Percentiles rank a stretch among this genome's conserved stretches.
Evolutionary conservation across 1,140 invertebrate species (phyloP).

Genomic region (Meloidogyne exigua): DNA sequence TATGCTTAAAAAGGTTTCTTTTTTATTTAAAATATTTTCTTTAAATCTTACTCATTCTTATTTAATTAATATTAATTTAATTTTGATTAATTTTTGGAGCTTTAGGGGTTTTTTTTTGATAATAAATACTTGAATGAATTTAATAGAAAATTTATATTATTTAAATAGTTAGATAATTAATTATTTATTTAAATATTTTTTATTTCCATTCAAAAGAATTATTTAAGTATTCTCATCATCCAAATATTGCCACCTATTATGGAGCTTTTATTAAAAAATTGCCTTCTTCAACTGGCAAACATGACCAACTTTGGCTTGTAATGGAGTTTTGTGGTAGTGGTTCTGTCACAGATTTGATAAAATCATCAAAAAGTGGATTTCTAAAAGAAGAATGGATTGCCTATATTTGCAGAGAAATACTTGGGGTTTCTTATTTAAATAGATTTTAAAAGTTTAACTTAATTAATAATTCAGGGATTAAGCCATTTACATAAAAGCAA

Average conservation of each 20-base stretch:
- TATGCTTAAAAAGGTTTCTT: constrained; percentile 81
- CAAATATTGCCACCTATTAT: constrained; percentile 99
- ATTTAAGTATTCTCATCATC: constrained; percentile 91
- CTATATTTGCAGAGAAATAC: constrained; percentile 95
- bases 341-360: constrained; percentile 96
- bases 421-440: constrained; percentile 65
- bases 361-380: constrained; percentile 94
- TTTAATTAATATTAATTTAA: too few relatives aligned
- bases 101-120: too few relatives aligned
- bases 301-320: constrained; percentile 84
- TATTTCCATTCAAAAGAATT: too few relatives aligned
- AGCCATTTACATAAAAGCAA: constrained; percentile 94
- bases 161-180: background rate
- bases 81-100: background rate
- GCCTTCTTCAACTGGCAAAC: constrained; percentile 82
- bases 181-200: constrained; percentile 28
- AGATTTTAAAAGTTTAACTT: background rate
- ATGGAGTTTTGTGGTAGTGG: constrained; percentile 99
- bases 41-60: too few relatives aligned
- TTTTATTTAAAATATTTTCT: too few relatives aligned
- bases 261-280: constrained; percentile 99
- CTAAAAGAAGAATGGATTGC: constrained; percentile 99
- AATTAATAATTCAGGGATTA: constrained; percentile 72
- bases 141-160: too few relatives aligned
- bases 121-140: too few relatives aligned